These are phyloP conservation scores for Nyctereutes procyonoides DNA, from an alignment of 2,113 vertebrate genomes.

Conservation along the genomic window DNA sequence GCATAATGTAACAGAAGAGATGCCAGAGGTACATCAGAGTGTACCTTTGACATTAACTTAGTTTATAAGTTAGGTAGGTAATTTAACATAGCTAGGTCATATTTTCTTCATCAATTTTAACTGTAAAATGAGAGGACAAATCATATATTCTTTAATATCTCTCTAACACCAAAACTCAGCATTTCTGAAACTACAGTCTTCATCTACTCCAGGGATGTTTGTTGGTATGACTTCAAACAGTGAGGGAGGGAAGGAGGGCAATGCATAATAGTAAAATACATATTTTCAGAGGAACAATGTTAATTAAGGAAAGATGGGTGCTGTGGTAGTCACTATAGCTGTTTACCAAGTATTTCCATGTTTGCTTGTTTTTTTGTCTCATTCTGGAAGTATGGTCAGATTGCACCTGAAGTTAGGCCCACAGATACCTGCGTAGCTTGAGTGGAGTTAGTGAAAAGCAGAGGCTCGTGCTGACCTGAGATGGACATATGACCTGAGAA, in stretches of 20 bases:
- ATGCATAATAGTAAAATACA: background rate
- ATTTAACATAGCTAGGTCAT: background rate
- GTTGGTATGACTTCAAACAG: background rate
- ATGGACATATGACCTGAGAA: background rate
- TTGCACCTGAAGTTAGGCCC: background rate
- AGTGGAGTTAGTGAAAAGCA: background rate
- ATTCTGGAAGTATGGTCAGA: background rate
- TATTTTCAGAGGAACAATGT: background rate
- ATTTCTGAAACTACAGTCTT: background rate
- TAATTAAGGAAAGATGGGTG: background rate
- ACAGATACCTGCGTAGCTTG: background rate
- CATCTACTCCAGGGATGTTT: background rate
- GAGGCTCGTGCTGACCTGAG: background rate
- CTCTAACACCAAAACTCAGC: background rate
- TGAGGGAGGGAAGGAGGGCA: background rate
- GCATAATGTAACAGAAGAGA: background rate
- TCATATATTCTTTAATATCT: background rate
- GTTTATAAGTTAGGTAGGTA: background rate
- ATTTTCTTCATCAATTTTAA: background rate
- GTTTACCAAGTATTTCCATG: background rate
- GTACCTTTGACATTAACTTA: background rate
- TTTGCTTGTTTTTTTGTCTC: background rate
- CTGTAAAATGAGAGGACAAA: background rate
- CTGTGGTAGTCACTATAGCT: background rate
- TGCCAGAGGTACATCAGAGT: background rate